phyloP scores from a whole-genome alignment of 2,113 vertebrate genomes.

The Carassius gibelio region DNA sequence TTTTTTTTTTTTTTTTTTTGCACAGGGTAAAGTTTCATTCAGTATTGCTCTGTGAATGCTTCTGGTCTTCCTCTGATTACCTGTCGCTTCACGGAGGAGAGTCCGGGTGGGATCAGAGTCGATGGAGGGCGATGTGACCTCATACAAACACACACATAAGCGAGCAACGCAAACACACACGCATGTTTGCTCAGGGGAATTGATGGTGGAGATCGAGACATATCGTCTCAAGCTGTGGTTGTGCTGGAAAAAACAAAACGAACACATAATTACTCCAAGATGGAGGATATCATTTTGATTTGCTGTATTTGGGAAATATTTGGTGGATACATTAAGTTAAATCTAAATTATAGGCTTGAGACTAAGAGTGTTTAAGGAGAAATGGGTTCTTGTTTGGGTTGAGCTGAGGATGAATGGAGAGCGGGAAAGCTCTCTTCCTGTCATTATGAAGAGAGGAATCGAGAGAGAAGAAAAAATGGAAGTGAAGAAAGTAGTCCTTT shows the following conservation, averaged over 20 bases:
- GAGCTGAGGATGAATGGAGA: slow-evolving; percentile 44
- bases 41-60: slow-evolving; percentile 34
- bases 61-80: slow-evolving; percentile 47
- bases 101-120: slow-evolving; percentile 28
- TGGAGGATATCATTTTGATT: slow-evolving; percentile 58
- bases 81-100: slow-evolving; percentile 17
- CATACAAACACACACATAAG: slow-evolving; percentile 40
- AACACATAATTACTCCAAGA: slow-evolving; percentile 61
- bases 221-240: slow-evolving; percentile 55
- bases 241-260: slow-evolving; percentile 49
- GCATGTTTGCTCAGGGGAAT: slow-evolving; percentile 32
- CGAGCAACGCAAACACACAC: slow-evolving; percentile 43
- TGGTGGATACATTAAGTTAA: slow-evolving; percentile 52
- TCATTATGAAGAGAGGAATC: slow-evolving; percentile 21
- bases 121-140: slow-evolving; percentile 49
- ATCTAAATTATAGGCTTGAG: slow-evolving; percentile 60
- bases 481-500: background rate
- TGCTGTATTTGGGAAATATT: slow-evolving; percentile 57
- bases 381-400: slow-evolving; percentile 39
- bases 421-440: slow-evolving; percentile 18
- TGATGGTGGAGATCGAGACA: slow-evolving; percentile 47
- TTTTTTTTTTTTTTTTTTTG: background rate
- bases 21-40: slow-evolving; percentile 46
- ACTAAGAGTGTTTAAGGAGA: slow-evolving; percentile 47
- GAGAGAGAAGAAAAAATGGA: slow-evolving; percentile 6